Evolutionary conservation across 2,797 vertebrate genomes (phyloP), one percentile per base, ranked within the genome.

Genomic region (Phataginus tetradactyla): DNA sequence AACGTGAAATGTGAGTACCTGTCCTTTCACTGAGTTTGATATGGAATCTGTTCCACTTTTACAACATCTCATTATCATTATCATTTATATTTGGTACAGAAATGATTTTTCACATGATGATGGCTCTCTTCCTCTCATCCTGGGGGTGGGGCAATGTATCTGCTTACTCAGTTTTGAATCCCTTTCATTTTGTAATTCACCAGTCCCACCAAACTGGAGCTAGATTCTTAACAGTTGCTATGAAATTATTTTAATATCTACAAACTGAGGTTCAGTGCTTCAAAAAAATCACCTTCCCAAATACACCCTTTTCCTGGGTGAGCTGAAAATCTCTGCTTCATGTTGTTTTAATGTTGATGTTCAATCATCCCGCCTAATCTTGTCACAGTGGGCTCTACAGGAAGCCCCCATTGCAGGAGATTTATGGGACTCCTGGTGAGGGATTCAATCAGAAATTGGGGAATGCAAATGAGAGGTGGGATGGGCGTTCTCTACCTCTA

Each of bases 401-500:
- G 96, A 98, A 96, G 95, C 89, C 53, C 96, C 94, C 96, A 97
- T 77, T 92, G 79, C 53, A 92, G 29, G 81, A 96, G 95, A 98
- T 45, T 97, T 97, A 98, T 94, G 92, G 13, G 27, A 96, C 18
- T 59, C 80, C 88, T 91, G 83, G 68, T 0, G 34, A 93, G 93
- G 96, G 96, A 98, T 98, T 98, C 94, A 94, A 84, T 98, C 97
- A 97, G 90, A 89, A 97, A 97, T 84, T 55, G 51, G 84, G 61
- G 87, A 96, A 98, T 97, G 96, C 97, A 97, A 98, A 98, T 96
- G 94, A 97, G 86, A 88, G 96, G 49, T 94, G 96, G 91, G 85
- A 98, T 97, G 97, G 96, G 88, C 93, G 93, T 96, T 96, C 66
- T 97, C 84, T 97, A 98, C 95, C 80, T 98, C 97, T 95, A 79